Evolutionary conservation across 2,113 vertebrate genomes (phyloP).

Genomic region (Ellobius talpinus): DNA sequence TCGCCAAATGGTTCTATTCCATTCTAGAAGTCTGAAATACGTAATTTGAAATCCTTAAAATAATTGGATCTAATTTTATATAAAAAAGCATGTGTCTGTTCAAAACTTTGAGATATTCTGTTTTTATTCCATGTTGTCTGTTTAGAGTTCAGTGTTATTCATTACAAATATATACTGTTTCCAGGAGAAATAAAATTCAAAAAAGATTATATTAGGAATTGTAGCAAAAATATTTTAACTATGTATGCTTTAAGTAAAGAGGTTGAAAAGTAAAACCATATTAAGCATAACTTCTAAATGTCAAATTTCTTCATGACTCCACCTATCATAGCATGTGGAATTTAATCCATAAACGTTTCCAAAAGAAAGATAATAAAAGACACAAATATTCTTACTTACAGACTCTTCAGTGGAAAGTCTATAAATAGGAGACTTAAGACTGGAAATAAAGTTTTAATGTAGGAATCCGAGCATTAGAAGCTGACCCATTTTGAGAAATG

Average conservation of each 20-base stretch:
- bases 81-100: not conserved
- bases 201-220: not conserved
- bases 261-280: not conserved
- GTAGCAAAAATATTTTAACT: not conserved
- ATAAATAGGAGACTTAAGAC: not conserved
- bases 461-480: not conserved
- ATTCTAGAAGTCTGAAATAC: constrained; percentile 73
- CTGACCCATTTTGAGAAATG: constrained; percentile 22
- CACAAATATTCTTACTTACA: not conserved
- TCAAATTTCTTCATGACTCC: not conserved
- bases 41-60: constrained; percentile 81
- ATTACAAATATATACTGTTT: not conserved
- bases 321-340: not conserved
- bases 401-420: not conserved
- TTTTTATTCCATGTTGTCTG: not conserved
- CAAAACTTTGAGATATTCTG: not conserved
- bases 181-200: not conserved
- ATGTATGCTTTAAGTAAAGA: not conserved
- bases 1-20: constrained; percentile 68
- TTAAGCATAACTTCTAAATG: not conserved
- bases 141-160: not conserved
- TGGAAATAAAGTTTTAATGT: constrained; percentile 48
- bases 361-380: not conserved
- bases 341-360: not conserved
- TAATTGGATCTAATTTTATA: constrained; percentile 80